These are phyloP conservation scores for Xestia sexstrigata DNA, from an alignment of 2,888 invertebrate species.

Conservation along the genomic window DNA sequence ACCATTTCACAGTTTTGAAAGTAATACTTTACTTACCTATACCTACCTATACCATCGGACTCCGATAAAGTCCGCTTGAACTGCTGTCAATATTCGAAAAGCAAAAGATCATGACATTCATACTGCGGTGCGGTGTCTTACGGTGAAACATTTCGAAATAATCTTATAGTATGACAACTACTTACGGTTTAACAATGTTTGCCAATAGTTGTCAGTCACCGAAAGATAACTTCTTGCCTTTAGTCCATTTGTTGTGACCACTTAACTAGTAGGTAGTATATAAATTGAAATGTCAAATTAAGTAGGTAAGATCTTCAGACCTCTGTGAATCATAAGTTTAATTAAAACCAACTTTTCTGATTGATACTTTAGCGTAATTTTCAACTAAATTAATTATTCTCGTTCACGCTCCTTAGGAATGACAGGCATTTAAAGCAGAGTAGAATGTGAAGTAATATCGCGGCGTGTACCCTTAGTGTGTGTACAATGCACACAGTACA, in stretches of 20 bases:
- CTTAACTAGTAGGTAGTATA: background rate
- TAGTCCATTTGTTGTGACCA: background rate
- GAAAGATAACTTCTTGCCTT: background rate
- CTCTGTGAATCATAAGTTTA: background rate
- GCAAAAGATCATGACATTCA: conserved; percentile 12
- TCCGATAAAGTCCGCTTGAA: too few relatives aligned
- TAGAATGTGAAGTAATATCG: conserved; percentile 11
- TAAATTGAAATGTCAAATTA: background rate
- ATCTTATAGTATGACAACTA: too few relatives aligned
- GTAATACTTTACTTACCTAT: too few relatives aligned
- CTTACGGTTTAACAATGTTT: background rate
- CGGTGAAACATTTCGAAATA: background rate
- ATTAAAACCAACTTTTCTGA: too few relatives aligned
- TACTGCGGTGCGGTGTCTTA: background rate
- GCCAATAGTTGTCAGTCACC: too few relatives aligned
- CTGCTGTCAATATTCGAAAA: conserved; percentile 38
- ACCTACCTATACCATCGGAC: too few relatives aligned
- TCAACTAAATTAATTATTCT: background rate
- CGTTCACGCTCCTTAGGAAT: background rate
- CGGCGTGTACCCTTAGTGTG: background rate
- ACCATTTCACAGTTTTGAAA: too few relatives aligned
- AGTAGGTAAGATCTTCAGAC: background rate
- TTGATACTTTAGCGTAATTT: background rate
- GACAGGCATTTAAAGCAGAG: conserved; percentile 4
- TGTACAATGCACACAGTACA: background rate